phyloP scores from a whole-genome alignment of 2,113 vertebrate genomes.

The Rhinolophus sinicus region DNA sequence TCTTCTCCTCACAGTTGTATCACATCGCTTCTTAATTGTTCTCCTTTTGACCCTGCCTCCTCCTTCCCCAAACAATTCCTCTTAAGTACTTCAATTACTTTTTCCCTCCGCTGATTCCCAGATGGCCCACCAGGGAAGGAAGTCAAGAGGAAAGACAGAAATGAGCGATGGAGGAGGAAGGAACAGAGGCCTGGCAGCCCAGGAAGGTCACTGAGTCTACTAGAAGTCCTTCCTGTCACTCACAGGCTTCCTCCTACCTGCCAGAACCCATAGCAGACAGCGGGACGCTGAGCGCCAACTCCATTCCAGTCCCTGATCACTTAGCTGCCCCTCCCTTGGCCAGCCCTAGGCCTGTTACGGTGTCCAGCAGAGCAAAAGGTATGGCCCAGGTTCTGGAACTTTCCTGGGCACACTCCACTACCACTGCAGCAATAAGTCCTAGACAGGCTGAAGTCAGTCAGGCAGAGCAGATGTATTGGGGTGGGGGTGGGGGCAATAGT shows the following conservation, averaged over 20 bases:
- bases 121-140: constrained; percentile 62
- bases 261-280: background rate
- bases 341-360: background rate
- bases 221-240: background rate
- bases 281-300: background rate
- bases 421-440: background rate
- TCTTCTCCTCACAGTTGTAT: constrained; percentile 80
- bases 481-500: too few species aligned
- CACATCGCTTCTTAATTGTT: constrained; percentile 72
- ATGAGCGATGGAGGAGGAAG: constrained; percentile 9
- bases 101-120: constrained; percentile 72
- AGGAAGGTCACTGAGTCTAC: background rate
- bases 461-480: background rate
- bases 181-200: background rate
- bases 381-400: background rate
- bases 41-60: constrained; percentile 80
- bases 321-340: background rate
- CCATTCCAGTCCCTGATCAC: background rate
- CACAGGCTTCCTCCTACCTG: background rate
- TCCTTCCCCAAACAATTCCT: constrained; percentile 75
- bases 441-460: background rate
- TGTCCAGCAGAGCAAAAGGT: background rate
- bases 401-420: background rate
- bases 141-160: constrained; percentile 62
- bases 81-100: constrained; percentile 70